Conservation (phyloP, 2,888 invertebrate species). For the Yponomeuta malinellus region DNA sequence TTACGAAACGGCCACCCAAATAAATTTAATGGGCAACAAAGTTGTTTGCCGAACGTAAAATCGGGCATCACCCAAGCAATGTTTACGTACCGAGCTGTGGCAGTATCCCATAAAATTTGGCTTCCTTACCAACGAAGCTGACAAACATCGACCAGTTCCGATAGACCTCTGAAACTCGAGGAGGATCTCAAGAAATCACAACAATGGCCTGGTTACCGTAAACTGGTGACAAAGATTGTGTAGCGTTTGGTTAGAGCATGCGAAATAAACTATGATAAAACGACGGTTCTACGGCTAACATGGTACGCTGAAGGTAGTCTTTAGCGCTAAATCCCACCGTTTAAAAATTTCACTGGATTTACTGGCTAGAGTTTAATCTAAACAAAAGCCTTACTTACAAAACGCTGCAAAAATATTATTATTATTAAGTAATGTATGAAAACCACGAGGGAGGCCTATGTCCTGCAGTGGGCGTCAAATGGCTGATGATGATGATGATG, state of each 20-base stretch:
- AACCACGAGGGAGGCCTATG: no score
- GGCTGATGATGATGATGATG: no score
- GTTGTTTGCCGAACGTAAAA: conserved; percentile 8
- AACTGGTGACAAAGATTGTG: conserved; percentile 1
- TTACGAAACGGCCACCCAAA: conserved; percentile 11
- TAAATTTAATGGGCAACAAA: conserved; percentile 13
- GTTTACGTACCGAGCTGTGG: conserved; percentile 52
- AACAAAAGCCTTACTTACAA: no score
- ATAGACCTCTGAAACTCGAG: neutral
- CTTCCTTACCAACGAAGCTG: conserved; percentile 55
- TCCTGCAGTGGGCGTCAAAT: no score
- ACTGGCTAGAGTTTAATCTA: neutral
- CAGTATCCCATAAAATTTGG: conserved; percentile 57
- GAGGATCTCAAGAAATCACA: neutral
- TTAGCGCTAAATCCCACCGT: conserved; percentile 5
- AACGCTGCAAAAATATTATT: no score
- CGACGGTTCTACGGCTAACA: conserved; percentile 29
- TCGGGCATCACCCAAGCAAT: conserved; percentile 24
- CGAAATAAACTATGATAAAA: conserved; percentile 65
- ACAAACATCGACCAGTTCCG: conserved; percentile 31
- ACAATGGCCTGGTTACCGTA: neutral
- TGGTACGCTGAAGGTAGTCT: conserved; percentile 1
- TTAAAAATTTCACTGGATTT: neutral
- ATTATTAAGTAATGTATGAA: no score
- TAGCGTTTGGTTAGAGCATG: conserved; percentile 29